Base-by-base conservation (phyloP, 2,797 vertebrate genomes). In the Eospalax fontanierii region DNA sequence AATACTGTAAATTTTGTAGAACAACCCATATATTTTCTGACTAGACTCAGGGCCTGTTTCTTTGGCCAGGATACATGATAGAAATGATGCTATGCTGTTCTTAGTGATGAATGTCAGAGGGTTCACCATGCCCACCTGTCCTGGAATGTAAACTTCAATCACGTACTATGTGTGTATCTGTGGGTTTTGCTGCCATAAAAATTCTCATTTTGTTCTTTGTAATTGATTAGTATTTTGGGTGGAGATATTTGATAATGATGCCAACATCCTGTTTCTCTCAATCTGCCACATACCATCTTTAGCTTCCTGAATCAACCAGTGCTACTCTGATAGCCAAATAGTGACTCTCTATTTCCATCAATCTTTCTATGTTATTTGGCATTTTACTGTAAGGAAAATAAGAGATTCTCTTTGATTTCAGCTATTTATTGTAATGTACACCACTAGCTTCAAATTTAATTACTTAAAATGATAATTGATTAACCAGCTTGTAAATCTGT, bases 291-390 rank as follows among this genome's bases (percentile, higher is more conserved):
- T 33, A 75, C 50, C 26, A 74, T 40, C 2, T 30, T 80, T 89
- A 76, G 71, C 50, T 70, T 94, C 68, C 57, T 79, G 46, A 95
- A 84, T 96, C 70, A 96, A n/a, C 5, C 33, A 71, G 38, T 94
- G 50, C 63, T 57, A 26, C 90, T 50, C 75, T 40, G 66, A 38
- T 86, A 61, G 35, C 63, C 28, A 81, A 93, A 94, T 81, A 59
- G 50, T 90, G 63, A 94, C 85, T 91, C 61, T 93, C 28, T 86
- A 33, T 91, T 93, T 93, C 59, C 57, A 61, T 85, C 22, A 71
- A 18, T 73, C 40, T 91, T 92, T 86, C 73, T 87, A 81, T 24
- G 40, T 91, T 79, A 86, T 33, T 82, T 87, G 71, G 19, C 43
- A 68, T 89, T 75, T 54, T 83, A 59, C 43, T 80, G 14, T 65